Evolutionary conservation across 2,797 vertebrate species (phyloP).

Genomic region (Lagorchestes hirsutus): DNA sequence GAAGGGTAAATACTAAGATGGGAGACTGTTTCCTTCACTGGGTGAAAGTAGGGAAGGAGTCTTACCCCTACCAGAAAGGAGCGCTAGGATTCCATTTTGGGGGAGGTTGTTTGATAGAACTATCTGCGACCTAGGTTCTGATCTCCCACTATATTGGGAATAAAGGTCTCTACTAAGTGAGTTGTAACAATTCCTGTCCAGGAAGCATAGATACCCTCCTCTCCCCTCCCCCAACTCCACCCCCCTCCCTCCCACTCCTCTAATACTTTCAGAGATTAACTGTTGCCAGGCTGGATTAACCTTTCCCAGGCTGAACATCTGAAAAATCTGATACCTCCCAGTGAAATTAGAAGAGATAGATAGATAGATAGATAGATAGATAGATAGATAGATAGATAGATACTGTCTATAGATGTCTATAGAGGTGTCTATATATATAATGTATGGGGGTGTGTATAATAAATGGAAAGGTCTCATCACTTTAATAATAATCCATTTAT

Average conservation of each 20-base stretch:
- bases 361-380: neutral
- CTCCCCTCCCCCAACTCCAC: neutral
- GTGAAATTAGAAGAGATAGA: neutral
- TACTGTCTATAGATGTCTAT: neutral
- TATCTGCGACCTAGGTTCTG: conserved; percentile 29
- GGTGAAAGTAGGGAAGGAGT: neutral
- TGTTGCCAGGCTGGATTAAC: conserved; percentile 1
- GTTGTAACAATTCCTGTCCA: conserved; percentile 55
- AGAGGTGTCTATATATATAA: neutral
- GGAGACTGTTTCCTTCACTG: neutral
- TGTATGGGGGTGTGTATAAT: neutral
- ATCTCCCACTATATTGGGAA: conserved; percentile 18
- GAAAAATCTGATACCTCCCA: neutral
- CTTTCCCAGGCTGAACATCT: neutral
- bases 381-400: neutral
- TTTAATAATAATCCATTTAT: neutral
- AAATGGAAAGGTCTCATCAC: neutral
- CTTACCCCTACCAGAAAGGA: neutral
- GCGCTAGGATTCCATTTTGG: neutral
- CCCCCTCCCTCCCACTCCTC: neutral
- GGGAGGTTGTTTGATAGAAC: conserved; percentile 42
- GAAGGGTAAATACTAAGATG: neutral
- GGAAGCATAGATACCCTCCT: neutral
- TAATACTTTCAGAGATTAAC: conserved; percentile 14
- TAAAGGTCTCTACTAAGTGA: conserved; percentile 73